A percentile compares a stretch with the other conserved stretches of the same genome.
These are phyloP conservation scores for Phyllopteryx taeniolatus DNA, from an alignment of 2,113 vertebrate species.

Conservation along the genomic window DNA sequence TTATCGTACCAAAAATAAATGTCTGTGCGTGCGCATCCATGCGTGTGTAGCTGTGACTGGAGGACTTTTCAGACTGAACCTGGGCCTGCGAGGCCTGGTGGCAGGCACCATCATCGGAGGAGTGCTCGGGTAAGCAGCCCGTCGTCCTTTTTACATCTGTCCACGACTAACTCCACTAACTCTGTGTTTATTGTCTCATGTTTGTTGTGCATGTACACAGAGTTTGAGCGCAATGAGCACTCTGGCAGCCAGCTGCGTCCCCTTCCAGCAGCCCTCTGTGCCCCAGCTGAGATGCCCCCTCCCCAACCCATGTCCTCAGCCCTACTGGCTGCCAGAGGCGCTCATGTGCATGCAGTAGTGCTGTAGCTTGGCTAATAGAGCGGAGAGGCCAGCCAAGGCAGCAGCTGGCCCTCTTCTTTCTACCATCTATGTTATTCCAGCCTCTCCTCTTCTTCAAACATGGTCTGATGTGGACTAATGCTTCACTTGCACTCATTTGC, in stretches of 20 bases:
- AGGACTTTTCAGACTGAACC: constrained; percentile 83
- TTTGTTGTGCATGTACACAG: constrained; percentile 10
- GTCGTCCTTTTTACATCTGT: background rate
- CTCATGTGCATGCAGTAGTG: constrained; percentile 67
- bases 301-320: constrained; percentile 9
- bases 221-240: constrained; percentile 30
- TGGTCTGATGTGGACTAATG: constrained; percentile 28
- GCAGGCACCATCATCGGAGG: constrained; percentile 80
- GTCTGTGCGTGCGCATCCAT: background rate
- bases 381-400: constrained; percentile 49
- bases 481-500: constrained; percentile 9
- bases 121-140: constrained; percentile 77
- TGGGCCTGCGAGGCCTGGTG: constrained; percentile 79
- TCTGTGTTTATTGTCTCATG: constrained; percentile 1
- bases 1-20: background rate
- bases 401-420: constrained; percentile 60
- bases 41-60: constrained; percentile 77
- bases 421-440: constrained; percentile 36
- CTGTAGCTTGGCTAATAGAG: constrained; percentile 54
- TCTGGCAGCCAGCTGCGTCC: constrained; percentile 72
- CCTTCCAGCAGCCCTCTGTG: constrained; percentile 62
- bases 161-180: background rate
- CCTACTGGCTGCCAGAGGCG: constrained; percentile 61
- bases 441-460: constrained; percentile 39
- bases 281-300: constrained; percentile 53